Conservation (phyloP, 2,113 vertebrate species). For the Proteles cristata region DNA sequence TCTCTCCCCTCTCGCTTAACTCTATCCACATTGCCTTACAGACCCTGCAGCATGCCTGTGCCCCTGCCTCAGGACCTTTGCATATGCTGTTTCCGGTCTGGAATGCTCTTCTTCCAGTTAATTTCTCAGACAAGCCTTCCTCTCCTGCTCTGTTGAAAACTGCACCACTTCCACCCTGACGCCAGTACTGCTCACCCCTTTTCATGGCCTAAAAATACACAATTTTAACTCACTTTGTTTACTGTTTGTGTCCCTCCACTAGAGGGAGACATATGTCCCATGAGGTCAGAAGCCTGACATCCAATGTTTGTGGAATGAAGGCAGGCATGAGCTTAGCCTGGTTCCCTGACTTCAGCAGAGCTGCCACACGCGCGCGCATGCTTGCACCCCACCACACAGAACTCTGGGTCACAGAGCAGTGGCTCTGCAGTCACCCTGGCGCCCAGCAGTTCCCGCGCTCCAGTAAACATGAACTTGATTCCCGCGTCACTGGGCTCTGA, state of each 20-base stretch:
- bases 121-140: neutral
- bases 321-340: rapidly evolving
- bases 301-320: neutral
- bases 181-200: too few relatives aligned
- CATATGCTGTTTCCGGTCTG: too few relatives aligned
- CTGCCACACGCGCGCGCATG: too few relatives aligned
- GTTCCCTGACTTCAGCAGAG: neutral
- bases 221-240: neutral
- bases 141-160: neutral
- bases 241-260: neutral
- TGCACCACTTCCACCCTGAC: neutral
- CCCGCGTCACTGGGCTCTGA: neutral
- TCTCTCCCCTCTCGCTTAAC: neutral
- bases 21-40: neutral
- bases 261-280: neutral
- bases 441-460: rapidly evolving
- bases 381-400: neutral
- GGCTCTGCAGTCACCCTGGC: neutral
- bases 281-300: neutral
- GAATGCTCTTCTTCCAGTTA: neutral
- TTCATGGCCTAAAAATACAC: neutral
- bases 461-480: neutral
- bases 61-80: neutral
- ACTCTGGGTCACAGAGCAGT: neutral
- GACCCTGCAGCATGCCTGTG: rapidly evolving